phyloP scores from a whole-genome alignment of 2,113 vertebrate species.

The Pelecanus crispus region DNA sequence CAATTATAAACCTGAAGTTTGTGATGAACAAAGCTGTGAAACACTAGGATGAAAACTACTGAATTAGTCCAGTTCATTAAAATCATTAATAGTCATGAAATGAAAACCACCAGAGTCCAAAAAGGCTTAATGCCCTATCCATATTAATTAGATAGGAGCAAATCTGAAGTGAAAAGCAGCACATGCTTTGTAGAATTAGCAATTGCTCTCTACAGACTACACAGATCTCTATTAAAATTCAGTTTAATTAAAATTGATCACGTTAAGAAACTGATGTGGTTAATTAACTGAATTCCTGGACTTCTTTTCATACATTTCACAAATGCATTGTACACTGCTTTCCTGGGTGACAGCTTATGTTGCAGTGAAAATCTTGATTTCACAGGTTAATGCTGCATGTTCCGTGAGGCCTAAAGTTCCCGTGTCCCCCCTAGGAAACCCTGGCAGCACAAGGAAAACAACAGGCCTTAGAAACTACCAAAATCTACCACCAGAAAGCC shows the following conservation, averaged over 20 bases:
- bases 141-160: constrained; percentile 98
- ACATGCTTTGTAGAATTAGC: constrained; percentile 87
- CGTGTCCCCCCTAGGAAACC: not conserved
- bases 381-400: constrained; percentile 69
- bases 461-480: not conserved
- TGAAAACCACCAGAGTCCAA: constrained; percentile 98
- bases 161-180: constrained; percentile 94
- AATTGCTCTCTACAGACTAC: constrained; percentile 88
- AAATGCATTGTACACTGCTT: constrained; percentile 81
- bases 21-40: constrained; percentile 89
- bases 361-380: constrained; percentile 69
- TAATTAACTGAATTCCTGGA: constrained; percentile 97
- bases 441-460: not conserved
- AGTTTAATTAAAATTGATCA: constrained; percentile 99
- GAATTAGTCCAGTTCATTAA: constrained; percentile 99
- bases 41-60: constrained; percentile 92
- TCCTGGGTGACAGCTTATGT: constrained; percentile 69
- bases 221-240: constrained; percentile 96
- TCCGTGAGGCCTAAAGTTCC: constrained; percentile 44
- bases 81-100: constrained; percentile 99
- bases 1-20: constrained; percentile 87
- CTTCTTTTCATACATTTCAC: constrained; percentile 85
- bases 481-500: not conserved
- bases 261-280: constrained; percentile 99
- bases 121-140: constrained; percentile 98